Percentiles rank a stretch among this genome's conserved stretches.
phyloP scores from a whole-genome alignment of 2,797 vertebrate species.

The Clarias laeviceps region DNA sequence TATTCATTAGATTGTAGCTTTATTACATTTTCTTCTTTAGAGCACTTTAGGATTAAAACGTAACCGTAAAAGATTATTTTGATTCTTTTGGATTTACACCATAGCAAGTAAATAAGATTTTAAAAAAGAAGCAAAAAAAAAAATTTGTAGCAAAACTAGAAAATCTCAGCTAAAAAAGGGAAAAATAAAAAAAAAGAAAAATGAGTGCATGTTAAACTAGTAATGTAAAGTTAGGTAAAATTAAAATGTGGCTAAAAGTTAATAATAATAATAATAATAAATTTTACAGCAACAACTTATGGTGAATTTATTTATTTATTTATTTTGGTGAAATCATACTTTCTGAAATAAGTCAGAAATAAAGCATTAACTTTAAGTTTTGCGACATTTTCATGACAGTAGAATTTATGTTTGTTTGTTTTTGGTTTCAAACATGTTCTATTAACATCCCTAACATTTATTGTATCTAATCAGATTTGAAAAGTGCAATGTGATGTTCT shows the following conservation, averaged over 20 bases:
- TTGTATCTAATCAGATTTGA: background rate
- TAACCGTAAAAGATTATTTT: background rate
- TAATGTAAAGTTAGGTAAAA: background rate
- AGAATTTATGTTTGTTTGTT: background rate
- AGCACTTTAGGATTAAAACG: background rate
- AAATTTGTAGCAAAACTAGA: background rate
- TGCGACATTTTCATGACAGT: background rate
- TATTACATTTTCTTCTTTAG: background rate
- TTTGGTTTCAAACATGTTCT: background rate
- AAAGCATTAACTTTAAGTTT: background rate
- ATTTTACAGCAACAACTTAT: background rate
- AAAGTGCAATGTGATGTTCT: background rate
- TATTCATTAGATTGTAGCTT: slow-evolving; percentile 17
- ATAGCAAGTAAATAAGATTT: background rate
- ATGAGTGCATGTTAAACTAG: no score
- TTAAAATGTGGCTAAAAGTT: background rate
- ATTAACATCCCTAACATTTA: background rate
- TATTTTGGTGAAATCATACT: no score
- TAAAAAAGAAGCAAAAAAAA: background rate
- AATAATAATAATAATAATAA: no score
- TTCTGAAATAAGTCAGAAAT: no score
- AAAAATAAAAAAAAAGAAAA: no score
- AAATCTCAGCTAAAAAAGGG: background rate
- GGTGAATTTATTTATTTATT: no score
- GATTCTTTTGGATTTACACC: background rate